Conservation (phyloP, 2,113 vertebrate genomes). For the Meriones unguiculatus region DNA sequence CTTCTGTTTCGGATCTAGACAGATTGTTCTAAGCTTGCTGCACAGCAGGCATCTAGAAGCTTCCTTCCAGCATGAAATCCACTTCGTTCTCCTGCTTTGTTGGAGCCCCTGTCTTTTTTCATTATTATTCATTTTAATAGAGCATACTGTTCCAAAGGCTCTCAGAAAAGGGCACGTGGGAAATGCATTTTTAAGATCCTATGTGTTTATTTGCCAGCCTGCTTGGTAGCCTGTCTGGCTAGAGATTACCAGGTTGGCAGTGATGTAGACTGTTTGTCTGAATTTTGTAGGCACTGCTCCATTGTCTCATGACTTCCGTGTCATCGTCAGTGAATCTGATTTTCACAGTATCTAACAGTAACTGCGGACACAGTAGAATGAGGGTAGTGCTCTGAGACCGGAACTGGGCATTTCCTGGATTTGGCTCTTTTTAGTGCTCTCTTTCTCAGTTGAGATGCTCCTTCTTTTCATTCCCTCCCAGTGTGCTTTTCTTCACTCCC, state of each 20-base stretch:
- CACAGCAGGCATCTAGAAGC: conserved; percentile 46
- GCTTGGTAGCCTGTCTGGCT: conserved; percentile 28
- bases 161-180: background rate
- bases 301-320: background rate
- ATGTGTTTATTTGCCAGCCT: conserved; percentile 1
- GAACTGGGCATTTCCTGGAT: background rate
- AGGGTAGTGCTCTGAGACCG: background rate
- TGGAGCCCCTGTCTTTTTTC: background rate
- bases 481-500: background rate
- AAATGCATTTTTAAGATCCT: background rate
- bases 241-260: conserved; percentile 17
- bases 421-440: conserved; percentile 15
- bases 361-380: background rate
- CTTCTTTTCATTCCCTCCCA: conserved; percentile 45
- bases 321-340: background rate
- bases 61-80: conserved; percentile 49
- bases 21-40: conserved; percentile 66
- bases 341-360: background rate
- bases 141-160: background rate
- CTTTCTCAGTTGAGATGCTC: conserved; percentile 31
- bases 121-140: conserved; percentile 21
- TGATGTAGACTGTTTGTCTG: conserved; percentile 5
- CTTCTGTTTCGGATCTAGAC: background rate
- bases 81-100: conserved; percentile 8
- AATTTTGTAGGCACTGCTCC: conserved; percentile 2